Base-by-base conservation (phyloP, 92 coral and sea anemone genomes). In the Bergia puertoricense region DNA sequence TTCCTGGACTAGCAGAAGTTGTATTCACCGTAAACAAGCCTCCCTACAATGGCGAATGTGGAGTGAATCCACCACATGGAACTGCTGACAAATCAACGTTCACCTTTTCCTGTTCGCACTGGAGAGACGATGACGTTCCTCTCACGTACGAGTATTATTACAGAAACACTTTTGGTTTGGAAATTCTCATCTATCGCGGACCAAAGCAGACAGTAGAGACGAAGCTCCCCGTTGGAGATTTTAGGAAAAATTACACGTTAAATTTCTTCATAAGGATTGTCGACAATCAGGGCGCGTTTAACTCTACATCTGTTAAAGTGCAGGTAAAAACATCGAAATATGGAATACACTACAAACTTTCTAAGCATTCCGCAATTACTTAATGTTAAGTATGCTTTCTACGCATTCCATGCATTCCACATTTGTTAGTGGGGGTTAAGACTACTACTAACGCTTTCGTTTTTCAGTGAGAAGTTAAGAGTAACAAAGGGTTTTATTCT, bases 61-160 rank as follows among this genome's bases (percentile, higher is more conserved):
- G 40, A 9, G 86, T 82, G 51, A 48, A 44, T 44, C 76, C 86
- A 8, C 30, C 86, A 67, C 62, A 69, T 13, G 86, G 86, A 3
- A 44, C 74, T n/a, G 76, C 77, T 42, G 86, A 82, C 39, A 30
- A 68, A 44, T 22, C 86, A 9, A 37, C 22, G 11, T 82, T 82
- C 45, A 41, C 77, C 30, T 82, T 82, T 30, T 43, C 66, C 4
- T 82, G 86, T 82, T 22, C 62, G 23, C 16, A 82, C n/a, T 82
- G 86, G 86, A 23, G n/a, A 50, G 86, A 82, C 86, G 44, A 2
- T 18, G 86, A 82, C 4, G 42, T 82, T 44, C 77, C 86, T 0
- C 77, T 82, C 42, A 36, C n/a, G 3, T 82, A 82, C 66, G 86
- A 67, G 54, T 68, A 82, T 44, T 68, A 62, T 43, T 68, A 82